A percentile compares a stretch with the other conserved stretches of the same genome.
Evolutionary conservation across 2,888 invertebrate species (phyloP).

Genomic region (Rotaria macrura): DNA sequence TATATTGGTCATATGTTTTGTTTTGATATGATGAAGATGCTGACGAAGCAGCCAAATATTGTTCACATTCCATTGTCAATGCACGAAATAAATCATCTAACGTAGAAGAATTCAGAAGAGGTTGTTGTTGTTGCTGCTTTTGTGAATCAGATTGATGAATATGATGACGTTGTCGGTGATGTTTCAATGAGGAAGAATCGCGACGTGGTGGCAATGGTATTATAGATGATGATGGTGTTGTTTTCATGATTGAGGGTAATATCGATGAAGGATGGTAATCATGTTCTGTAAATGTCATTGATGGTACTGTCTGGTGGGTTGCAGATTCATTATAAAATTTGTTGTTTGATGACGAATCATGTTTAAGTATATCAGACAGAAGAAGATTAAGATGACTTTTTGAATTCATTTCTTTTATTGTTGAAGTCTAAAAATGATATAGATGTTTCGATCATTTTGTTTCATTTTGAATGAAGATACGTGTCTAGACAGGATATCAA

Average conservation of each 20-base stretch:
- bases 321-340: background rate
- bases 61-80: constrained; percentile 9
- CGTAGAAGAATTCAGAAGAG: background rate
- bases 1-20: background rate
- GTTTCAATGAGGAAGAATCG: background rate
- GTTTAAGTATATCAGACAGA: background rate
- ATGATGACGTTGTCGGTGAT: background rate
- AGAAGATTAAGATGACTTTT: background rate
- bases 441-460: background rate
- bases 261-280: background rate
- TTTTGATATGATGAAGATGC: background rate
- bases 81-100: constrained; percentile 22
- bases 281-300: background rate
- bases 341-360: background rate
- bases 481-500: background rate
- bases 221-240: background rate
- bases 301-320: background rate
- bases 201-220: background rate
- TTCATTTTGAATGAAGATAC: background rate
- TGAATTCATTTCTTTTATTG: background rate
- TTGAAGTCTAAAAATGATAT: background rate
- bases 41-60: background rate
- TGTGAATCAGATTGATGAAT: background rate
- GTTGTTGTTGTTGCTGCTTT: background rate
- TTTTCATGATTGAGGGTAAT: background rate